Evolutionary conservation across 2,888 invertebrate species (phyloP).

Genomic region (Antitype chi): DNA sequence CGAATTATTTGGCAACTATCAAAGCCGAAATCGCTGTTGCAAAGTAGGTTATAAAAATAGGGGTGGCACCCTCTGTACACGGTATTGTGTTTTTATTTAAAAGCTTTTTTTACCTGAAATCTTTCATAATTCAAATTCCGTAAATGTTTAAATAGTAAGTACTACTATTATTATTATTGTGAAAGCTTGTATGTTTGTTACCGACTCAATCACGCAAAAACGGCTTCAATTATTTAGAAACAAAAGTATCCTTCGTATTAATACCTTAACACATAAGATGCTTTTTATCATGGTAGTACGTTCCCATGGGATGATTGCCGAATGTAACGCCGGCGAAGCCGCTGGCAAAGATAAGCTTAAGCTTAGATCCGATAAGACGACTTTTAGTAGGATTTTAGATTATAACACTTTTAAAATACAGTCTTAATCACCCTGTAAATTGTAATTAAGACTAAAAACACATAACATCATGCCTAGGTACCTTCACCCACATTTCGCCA

Average conservation of each 20-base stretch:
- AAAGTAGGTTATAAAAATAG: not conserved
- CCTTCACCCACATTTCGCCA: not conserved
- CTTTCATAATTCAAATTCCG: not conserved
- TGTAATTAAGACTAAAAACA: too few relatives aligned
- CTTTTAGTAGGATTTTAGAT: not conserved
- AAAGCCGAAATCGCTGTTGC: not conserved
- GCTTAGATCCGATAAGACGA: too few relatives aligned
- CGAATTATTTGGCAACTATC: constrained; percentile 28
- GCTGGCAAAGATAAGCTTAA: too few relatives aligned
- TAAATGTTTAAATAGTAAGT: too few relatives aligned
- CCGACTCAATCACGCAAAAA: not conserved
- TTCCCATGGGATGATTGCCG: too few relatives aligned
- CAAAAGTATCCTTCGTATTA: too few relatives aligned
- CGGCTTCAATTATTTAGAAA: not conserved
- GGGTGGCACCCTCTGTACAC: not conserved
- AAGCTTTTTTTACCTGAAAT: not conserved
- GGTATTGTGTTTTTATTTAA: not conserved
- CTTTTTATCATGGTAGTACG: too few relatives aligned
- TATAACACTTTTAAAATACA: not conserved
- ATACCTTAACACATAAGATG: too few relatives aligned
- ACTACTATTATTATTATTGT: too few relatives aligned
- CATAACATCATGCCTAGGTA: too few relatives aligned
- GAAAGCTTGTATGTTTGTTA: not conserved
- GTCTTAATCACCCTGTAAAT: too few relatives aligned
- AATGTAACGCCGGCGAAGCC: too few relatives aligned